Evolutionary conservation across 2,113 vertebrate species (phyloP).

Genomic region (Peromyscus leucopus): DNA sequence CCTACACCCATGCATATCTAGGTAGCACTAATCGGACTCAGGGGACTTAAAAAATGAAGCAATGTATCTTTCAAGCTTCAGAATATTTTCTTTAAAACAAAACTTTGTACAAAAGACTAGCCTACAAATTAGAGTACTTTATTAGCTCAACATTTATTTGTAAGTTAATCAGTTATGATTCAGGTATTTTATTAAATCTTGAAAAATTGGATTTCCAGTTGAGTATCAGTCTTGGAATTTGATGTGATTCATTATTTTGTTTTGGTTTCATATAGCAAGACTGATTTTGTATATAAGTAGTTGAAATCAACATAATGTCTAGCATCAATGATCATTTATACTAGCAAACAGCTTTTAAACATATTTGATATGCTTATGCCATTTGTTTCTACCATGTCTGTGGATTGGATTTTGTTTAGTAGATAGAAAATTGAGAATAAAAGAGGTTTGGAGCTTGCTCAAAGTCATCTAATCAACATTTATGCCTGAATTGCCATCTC

Average conservation of each 20-base stretch:
- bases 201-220: conserved; percentile 37
- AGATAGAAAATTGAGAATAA: neutral
- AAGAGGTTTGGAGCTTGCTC: neutral
- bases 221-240: conserved; percentile 31
- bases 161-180: conserved; percentile 52
- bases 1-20: neutral
- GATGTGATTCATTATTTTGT: conserved; percentile 20
- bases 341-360: neutral
- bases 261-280: neutral
- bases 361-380: neutral
- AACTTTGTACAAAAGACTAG: neutral
- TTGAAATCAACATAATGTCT: conserved; percentile 4
- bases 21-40: neutral
- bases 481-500: neutral
- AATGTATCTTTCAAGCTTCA: neutral
- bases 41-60: neutral
- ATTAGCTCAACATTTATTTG: conserved; percentile 39
- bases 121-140: conserved; percentile 19
- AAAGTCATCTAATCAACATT: neutral
- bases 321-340: neutral
- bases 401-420: neutral
- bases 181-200: conserved; percentile 8
- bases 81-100: neutral
- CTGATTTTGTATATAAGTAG: conserved; percentile 20
- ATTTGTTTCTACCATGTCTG: conserved; percentile 8